Conservation (phyloP, 37 sponge, comb jelly and placozoan genomes). For the Bolinopsis microptera region DNA sequence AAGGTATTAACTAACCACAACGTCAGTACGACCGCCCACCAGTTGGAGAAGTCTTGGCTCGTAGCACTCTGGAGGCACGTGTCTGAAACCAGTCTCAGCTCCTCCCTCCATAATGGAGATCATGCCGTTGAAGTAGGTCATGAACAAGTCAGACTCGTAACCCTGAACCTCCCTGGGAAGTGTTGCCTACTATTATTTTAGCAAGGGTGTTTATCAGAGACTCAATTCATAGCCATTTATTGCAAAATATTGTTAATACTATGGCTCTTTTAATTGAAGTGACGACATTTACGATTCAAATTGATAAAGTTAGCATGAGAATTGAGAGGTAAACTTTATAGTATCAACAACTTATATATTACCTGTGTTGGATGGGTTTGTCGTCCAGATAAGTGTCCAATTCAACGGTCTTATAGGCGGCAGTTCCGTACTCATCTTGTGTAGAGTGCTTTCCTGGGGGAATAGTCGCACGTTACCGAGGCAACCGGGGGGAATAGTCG, state of each 20-base stretch:
- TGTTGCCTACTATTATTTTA: too few species aligned
- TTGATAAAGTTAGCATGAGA: too few species aligned
- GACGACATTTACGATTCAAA: too few species aligned
- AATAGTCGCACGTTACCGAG: background rate
- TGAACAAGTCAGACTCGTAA: conserved; percentile 88
- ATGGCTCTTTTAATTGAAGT: too few species aligned
- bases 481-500: background rate
- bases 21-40: conserved; percentile 71
- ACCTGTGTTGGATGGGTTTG: conserved; percentile 94
- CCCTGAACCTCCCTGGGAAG: conserved; percentile 81
- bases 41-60: conserved; percentile 86
- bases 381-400: conserved; percentile 94
- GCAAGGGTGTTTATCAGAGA: too few species aligned
- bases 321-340: too few species aligned
- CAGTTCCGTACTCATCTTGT: conserved; percentile 98
- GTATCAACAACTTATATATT: too few species aligned
- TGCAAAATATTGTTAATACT: too few species aligned
- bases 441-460: conserved; percentile 52
- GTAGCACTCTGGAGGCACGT: conserved; percentile 92
- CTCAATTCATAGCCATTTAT: too few species aligned
- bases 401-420: conserved; percentile 99
- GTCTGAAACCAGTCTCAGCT: conserved; percentile 95
- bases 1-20: conserved; percentile 25
- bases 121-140: conserved; percentile 77
- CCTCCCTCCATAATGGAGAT: conserved; percentile 69